Evolutionary conservation across 2,888 invertebrate genomes (phyloP), one percentile per base, ranked within the genome.

Genomic region (Rotaria magnacalcarata): DNA sequence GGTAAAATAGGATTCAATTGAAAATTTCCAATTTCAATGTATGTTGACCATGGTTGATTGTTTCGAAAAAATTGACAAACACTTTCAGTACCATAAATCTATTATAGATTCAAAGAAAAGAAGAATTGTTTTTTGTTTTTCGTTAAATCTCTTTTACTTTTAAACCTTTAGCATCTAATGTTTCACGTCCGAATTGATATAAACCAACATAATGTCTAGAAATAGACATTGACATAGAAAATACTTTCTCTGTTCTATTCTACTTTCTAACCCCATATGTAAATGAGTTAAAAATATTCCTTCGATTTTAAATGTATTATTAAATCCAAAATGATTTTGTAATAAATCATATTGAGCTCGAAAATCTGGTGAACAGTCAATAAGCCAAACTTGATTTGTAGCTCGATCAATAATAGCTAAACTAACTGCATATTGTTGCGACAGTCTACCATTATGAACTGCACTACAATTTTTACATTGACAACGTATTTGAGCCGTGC

Each of bases 391-490:
- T 41, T 67, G 67, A 67, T 67, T 67, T 27, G 67, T 67, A 27
- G 19, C 16, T 41, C 67, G 34, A 67, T 67, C 34, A 34, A 67
- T 67, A 34, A 67, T 67, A 67, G 67, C 67, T 67, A 67, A 67
- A 34, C 67, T 67, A 34, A 67, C 67, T 5, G 67, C 14, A 34
- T 67, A 67, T 67, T 67, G 67, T 41, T 67, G 67, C 5, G 67
- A 34, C 34, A 27, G 4, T 19, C 14, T 34, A 34, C 67, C 67
- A 67, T 19, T 34, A 67, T 19, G 34, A 41, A 67, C 67, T 19
- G 34, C 34, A 67, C 67, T 67, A 67, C 67, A 67, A 19, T 67
- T 67, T 67, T 67, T 67, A 67, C 67, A 67, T 67, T 67, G 67
- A 67, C 67, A 67, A 34, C 67, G 34, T 67, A 67, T 67, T 67